These are phyloP conservation scores for Cloeon dipterum DNA, from an alignment of 2,888 invertebrate genomes.

Conservation along the genomic window DNA sequence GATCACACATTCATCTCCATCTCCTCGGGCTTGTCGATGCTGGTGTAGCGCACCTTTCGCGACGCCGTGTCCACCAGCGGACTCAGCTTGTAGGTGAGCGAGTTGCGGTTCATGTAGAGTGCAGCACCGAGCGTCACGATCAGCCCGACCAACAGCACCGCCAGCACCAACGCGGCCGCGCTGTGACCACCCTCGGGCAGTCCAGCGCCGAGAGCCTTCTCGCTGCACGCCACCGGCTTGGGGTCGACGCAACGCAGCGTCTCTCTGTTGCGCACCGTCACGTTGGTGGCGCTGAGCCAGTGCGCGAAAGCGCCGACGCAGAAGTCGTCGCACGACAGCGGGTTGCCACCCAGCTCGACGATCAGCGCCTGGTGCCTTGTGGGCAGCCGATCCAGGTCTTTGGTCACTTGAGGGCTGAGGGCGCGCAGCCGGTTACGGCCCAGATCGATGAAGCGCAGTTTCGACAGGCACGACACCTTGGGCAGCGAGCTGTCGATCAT, in stretches of 20 bases:
- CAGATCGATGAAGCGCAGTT: constrained; percentile 40
- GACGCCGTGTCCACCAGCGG: constrained; percentile 39
- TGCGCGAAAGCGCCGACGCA: constrained; percentile 28
- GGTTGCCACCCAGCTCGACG: constrained; percentile 40
- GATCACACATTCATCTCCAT: constrained; percentile 1
- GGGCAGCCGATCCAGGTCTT: constrained; percentile 27
- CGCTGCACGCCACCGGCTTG: neutral
- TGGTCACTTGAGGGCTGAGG: neutral
- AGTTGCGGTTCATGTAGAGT: constrained; percentile 35
- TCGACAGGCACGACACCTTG: constrained; percentile 36
- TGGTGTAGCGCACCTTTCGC: constrained; percentile 48
- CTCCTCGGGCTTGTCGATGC: constrained; percentile 32
- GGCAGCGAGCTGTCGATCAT: constrained; percentile 10
- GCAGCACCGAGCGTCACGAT: constrained; percentile 28
- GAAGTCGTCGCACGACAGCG: constrained; percentile 38
- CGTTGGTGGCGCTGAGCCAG: constrained; percentile 37
- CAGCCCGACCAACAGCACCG: constrained; percentile 26
- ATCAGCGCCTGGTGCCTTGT: constrained; percentile 23
- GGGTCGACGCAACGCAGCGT: constrained; percentile 14
- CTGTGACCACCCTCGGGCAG: constrained; percentile 10
- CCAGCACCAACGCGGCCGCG: constrained; percentile 17
- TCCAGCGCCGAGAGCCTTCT: neutral
- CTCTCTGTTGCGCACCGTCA: constrained; percentile 30
- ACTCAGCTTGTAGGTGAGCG: constrained; percentile 28
- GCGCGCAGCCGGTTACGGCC: constrained; percentile 29